Base-by-base conservation (phyloP, 2,888 invertebrate genomes). In the Oconnorella tubifera region DNA sequence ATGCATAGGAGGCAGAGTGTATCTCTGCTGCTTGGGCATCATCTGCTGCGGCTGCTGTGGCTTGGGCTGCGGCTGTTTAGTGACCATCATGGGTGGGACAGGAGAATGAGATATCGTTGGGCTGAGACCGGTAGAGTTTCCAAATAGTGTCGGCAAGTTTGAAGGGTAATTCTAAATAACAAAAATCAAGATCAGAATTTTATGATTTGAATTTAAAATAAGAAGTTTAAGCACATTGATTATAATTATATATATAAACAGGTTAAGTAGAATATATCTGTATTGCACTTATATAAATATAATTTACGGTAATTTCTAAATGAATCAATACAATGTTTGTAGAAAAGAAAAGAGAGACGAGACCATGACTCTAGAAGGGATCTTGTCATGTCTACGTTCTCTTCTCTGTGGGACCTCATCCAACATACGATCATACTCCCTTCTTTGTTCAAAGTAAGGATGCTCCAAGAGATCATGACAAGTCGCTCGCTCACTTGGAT, bases 381-480 rank as follows among this genome's bases (percentile, higher is more conserved):
- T 48, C 31, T 60, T 60, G 1, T 60, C 60, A 23, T 60, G 60
- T 31, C 50, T 60, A 28, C 49, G 60, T 14, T 50, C 50, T 32
- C 50, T 48, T 27, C 60, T 49, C 31, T 27, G 27, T 29, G 28
- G 60, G 29, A 29, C 29, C 33, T 59, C 59, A 10, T 59, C 59
- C 55, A 23, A 23, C n/a, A 23, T 10, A 53, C 55, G 55, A 10
- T 53, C 55, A 23, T 23, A 23, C 28, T 59, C 59, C 27, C 50
- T 27, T 28, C 63, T 59, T 33, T 64, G 59, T 56, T 91, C 90
- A 83, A 98, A 96, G 83, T 97, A 96, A 3, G 89, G 87, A 82
- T 98, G 97, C 69, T 89, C 87, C 62, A 93, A 84, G 53, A 99
- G 85, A 80, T 93, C 91, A 73, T 92, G 91, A 83, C 96, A 96